These are phyloP conservation scores for Panulirus ornatus DNA, from an alignment of 1,140 invertebrate genomes.

Conservation along the genomic window DNA sequence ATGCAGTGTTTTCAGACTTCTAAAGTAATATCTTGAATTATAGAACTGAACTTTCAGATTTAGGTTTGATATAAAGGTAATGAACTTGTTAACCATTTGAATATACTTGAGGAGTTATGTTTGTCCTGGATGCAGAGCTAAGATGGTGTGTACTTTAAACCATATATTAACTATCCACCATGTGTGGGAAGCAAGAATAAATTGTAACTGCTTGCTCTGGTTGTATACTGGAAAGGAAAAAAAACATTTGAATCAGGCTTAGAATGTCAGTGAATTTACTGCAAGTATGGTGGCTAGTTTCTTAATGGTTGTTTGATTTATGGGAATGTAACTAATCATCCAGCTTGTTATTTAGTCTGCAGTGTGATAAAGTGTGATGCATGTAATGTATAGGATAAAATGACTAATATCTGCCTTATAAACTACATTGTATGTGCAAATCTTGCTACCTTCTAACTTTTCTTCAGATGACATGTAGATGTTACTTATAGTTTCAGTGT, in stretches of 20 bases:
- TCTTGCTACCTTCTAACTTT: background rate
- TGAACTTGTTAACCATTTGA: background rate
- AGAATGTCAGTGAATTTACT: background rate
- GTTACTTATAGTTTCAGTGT: background rate
- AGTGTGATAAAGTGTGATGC: background rate
- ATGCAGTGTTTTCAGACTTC: too few relatives aligned
- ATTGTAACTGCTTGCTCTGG: background rate
- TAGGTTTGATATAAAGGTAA: too few relatives aligned
- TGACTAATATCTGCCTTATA: background rate
- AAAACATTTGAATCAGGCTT: background rate
- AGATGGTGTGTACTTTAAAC: background rate
- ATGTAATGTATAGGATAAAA: background rate
- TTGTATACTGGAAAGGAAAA: background rate
- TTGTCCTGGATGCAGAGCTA: background rate
- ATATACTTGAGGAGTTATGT: background rate
- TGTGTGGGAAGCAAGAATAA: background rate
- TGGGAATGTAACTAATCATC: background rate
- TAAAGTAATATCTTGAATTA: too few relatives aligned
- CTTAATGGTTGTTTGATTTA: background rate
- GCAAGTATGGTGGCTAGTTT: background rate
- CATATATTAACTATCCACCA: background rate
- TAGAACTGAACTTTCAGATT: too few relatives aligned
- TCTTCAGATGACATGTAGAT: background rate
- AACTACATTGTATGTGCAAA: background rate
- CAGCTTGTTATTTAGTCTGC: background rate